phyloP scores from a whole-genome alignment of 2,797 vertebrate genomes.

The Sebastolobus altivelis region DNA sequence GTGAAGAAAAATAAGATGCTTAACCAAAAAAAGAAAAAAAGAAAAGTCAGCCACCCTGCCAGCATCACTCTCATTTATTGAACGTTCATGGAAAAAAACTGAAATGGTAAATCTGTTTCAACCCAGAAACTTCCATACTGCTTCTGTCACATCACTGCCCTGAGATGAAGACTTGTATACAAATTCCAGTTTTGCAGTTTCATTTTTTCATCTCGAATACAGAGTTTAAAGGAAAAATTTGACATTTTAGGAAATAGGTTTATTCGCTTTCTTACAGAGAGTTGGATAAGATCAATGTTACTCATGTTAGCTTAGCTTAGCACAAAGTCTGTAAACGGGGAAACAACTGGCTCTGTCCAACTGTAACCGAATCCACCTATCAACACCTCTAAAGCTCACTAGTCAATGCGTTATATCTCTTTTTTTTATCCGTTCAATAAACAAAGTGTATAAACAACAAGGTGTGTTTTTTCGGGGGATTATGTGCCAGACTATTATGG shows the following conservation, averaged over 20 bases:
- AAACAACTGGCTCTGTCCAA: background rate
- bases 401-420: too few species aligned
- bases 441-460: background rate
- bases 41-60: constrained; percentile 24
- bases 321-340: background rate
- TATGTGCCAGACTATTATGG: background rate
- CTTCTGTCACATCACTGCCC: background rate
- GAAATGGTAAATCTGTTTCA: constrained; percentile 33
- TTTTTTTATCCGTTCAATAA: too few species aligned
- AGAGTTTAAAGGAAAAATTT: background rate
- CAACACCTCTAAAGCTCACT: too few species aligned
- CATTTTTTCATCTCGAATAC: background rate
- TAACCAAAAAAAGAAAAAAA: constrained; percentile 30
- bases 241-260: background rate
- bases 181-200: background rate
- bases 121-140: background rate
- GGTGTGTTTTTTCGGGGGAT: background rate
- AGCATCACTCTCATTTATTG: constrained; percentile 34
- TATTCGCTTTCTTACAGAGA: background rate
- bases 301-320: background rate
- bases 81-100: constrained; percentile 28
- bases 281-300: background rate
- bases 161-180: constrained; percentile 5
- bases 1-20: constrained; percentile 23
- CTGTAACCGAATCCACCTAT: too few species aligned